A percentile compares a stretch with the other conserved stretches of the same genome.
Evolutionary conservation across 2,888 invertebrate genomes (phyloP).

Genomic region (Lysandra bellargus): DNA sequence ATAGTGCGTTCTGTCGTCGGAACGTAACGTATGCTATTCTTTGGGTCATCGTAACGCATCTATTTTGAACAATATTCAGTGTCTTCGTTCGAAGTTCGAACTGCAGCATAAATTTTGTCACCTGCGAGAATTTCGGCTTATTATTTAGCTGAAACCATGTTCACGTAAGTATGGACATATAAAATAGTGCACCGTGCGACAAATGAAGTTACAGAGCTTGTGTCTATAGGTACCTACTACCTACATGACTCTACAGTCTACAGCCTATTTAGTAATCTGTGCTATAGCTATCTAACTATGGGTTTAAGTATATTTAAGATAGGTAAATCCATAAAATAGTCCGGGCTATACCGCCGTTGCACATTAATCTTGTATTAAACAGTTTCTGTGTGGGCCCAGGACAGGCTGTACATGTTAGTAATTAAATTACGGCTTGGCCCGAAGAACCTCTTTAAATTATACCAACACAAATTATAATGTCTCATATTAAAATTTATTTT

Average conservation of each 20-base stretch:
- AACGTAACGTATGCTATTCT: too few relatives aligned
- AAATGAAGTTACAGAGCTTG: too few relatives aligned
- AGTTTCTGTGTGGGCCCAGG: constrained; percentile 70
- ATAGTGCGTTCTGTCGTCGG: too few relatives aligned
- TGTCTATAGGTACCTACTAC: too few relatives aligned
- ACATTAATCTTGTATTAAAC: constrained; percentile 73
- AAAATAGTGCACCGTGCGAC: not conserved
- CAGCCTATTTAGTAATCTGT: too few relatives aligned
- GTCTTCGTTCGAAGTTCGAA: not conserved
- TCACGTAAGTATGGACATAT: not conserved
- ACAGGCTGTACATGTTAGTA: constrained; percentile 62
- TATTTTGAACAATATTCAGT: too few relatives aligned
- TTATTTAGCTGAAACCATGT: not conserved
- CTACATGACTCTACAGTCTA: too few relatives aligned
- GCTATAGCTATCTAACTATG: not conserved
- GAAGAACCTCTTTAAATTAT: constrained; percentile 67
- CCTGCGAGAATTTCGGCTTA: not conserved
- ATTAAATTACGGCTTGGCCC: constrained; percentile 70
- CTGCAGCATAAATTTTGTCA: not conserved
- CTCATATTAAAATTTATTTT: constrained; percentile 32
- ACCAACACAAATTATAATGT: constrained; percentile 43
- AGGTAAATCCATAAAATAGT: constrained; percentile 30
- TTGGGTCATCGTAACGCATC: too few relatives aligned
- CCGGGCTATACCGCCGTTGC: constrained; percentile 47
- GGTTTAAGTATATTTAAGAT: constrained; percentile 48